Evolutionary conservation across 1,140 invertebrate genomes (phyloP), one percentile per base, ranked within the genome.

Genomic region (Triops cancriformis): DNA sequence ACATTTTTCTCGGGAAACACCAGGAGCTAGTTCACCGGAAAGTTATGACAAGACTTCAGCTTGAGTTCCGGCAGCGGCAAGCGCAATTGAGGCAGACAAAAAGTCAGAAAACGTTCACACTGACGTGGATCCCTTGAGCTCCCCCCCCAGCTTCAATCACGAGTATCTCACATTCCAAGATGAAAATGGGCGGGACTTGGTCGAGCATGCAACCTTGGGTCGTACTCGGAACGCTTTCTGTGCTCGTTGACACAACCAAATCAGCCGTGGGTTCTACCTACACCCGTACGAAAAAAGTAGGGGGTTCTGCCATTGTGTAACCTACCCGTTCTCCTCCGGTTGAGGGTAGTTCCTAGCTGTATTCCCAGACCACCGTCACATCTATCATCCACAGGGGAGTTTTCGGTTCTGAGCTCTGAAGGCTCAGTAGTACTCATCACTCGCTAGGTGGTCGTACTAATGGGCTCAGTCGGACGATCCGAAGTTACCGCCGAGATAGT

Each of bases 131-230:
- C n/a, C n/a, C 18, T 74, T 64, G 18, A 64, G 51, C 51, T 64
- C 6, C 73, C 12, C 26, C 73, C 12, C 41, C 5, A 7, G 18
- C n/a, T 14, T 42, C 26, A 6, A 18, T 74, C 41, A 74, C 73
- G 41, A 74, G 72, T 81, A 80, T 82, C 88, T 90, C 89, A 92
- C 91, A 91, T 92, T 92, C 90, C 78, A 91, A 85, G 82, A 92
- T 90, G 80, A 92, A 87, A 85, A 92, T 91, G 80, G 86, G 87
- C 79, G 90, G 90, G 37, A 64, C 14, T 64, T 64, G 10, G 14
- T 64, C 51, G 51, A 6, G 6, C 51, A 23, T 23, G 23, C 51
- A 64, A 64, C 51, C 7, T 23, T 18, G 51, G 51, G 51, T 64
- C 51, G 51, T 23, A 64, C 18, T 64, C 18, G 51, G 0, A 1